Conservation (phyloP, 1,140 invertebrate species). For the Drosophila auraria region DNA sequence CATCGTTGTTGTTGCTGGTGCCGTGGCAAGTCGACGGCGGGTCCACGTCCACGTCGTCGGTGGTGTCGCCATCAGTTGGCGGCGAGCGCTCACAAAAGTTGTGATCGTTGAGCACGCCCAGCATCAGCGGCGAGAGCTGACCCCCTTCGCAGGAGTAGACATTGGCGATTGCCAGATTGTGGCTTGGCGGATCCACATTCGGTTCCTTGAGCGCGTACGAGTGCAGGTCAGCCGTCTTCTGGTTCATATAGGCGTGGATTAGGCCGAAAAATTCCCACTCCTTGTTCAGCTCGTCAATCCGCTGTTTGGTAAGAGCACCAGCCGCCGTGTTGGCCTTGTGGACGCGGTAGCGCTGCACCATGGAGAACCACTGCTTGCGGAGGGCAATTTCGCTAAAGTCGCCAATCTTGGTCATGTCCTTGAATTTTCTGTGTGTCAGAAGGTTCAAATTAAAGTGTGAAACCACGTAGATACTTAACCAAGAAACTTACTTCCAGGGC, state of each 20-base stretch:
- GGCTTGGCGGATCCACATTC: constrained; percentile 34
- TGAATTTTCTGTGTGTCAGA: constrained; percentile 57
- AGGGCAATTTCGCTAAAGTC: constrained; percentile 72
- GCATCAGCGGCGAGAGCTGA: constrained; percentile 34
- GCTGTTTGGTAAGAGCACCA: constrained; percentile 44
- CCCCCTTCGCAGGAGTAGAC: constrained; percentile 40
- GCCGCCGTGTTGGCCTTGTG: constrained; percentile 59
- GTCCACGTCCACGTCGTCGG: constrained; percentile 23
- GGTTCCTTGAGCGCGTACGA: constrained; percentile 79
- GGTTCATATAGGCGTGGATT: constrained; percentile 76
- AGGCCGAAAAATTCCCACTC: constrained; percentile 80
- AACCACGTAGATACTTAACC: background rate
- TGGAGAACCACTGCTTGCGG: constrained; percentile 74
- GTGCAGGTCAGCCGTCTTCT: constrained; percentile 74
- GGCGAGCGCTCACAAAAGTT: constrained; percentile 41
- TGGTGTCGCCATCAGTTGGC: background rate
- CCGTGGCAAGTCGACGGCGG: background rate
- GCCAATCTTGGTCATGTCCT: constrained; percentile 63
- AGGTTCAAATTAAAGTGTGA: background rate
- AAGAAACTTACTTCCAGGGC: constrained; percentile 74
- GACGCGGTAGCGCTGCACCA: constrained; percentile 72
- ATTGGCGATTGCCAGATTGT: constrained; percentile 50
- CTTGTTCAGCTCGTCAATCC: constrained; percentile 55
- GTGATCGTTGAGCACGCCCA: constrained; percentile 58
- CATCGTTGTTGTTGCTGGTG: constrained; percentile 14